A percentile compares a stretch with the other conserved stretches of the same genome.
These are phyloP conservation scores for Drosophila parvula DNA, from an alignment of 1,140 invertebrate genomes.

Conservation along the genomic window DNA sequence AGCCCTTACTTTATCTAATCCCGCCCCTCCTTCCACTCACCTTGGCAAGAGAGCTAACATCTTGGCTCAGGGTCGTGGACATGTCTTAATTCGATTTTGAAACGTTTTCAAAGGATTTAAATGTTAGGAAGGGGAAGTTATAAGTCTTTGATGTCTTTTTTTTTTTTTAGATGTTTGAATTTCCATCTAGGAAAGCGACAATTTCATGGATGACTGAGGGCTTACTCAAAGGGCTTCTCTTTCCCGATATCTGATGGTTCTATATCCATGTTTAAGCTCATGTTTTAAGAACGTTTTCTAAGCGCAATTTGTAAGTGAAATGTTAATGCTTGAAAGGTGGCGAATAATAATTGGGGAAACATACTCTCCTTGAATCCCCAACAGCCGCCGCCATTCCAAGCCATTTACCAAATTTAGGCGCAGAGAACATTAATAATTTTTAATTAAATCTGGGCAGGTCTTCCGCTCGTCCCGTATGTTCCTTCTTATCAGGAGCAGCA, in stretches of 20 bases:
- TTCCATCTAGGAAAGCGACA: not conserved
- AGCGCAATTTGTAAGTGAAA: not conserved
- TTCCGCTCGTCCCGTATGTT: conserved; percentile 16
- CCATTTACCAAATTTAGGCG: conserved; percentile 6
- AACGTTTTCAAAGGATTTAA: not conserved
- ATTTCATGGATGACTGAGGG: not conserved
- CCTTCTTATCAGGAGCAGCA: conserved; percentile 26
- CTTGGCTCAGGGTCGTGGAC: not conserved
- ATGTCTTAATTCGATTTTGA: conserved; percentile 1
- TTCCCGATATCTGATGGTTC: no score
- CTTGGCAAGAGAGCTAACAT: not conserved
- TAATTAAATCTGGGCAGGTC: conserved; percentile 37
- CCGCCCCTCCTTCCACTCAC: not conserved
- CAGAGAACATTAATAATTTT: conserved; percentile 31
- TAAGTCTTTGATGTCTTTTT: not conserved
- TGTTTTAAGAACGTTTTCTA: not conserved
- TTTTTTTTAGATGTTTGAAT: not conserved
- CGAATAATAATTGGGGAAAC: not conserved
- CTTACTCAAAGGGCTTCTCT: not conserved
- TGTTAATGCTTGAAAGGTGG: not conserved
- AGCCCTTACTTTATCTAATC: not conserved
- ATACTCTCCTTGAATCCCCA: not conserved
- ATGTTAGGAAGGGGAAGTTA: not conserved
- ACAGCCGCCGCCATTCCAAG: not conserved
- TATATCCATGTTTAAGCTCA: not conserved